These are phyloP conservation scores for Sphyrna mokarran DNA, from an alignment of 2,113 vertebrate genomes.

Conservation along the genomic window DNA sequence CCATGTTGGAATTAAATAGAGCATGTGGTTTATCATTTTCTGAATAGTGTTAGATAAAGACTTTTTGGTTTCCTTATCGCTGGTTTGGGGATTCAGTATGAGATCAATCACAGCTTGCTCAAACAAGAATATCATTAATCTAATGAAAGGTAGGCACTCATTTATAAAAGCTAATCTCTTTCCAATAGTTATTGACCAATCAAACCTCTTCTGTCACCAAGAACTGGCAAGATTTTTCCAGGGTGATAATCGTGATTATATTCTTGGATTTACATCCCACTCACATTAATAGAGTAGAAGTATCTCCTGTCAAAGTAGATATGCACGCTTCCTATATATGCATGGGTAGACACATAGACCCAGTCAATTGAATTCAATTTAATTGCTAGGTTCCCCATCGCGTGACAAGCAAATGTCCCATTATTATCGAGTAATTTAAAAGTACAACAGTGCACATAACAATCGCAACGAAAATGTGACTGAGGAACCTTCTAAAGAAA, in stretches of 20 bases:
- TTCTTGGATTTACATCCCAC: background rate
- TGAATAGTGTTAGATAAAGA: background rate
- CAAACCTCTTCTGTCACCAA: background rate
- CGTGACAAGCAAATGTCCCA: background rate
- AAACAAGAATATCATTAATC: background rate
- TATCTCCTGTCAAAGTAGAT: background rate
- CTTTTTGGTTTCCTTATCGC: background rate
- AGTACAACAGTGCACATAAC: background rate
- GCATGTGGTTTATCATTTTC: background rate
- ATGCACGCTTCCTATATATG: background rate
- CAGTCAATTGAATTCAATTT: conserved; percentile 12
- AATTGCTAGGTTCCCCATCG: background rate
- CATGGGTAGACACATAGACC: background rate
- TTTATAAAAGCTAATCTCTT: background rate
- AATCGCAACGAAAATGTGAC: background rate
- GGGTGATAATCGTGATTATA: background rate
- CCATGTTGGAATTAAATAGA: background rate
- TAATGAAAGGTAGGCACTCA: background rate
- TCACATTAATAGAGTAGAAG: background rate
- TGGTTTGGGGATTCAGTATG: background rate
- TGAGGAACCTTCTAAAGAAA: background rate
- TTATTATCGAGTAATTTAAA: background rate
- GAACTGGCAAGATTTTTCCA: background rate
- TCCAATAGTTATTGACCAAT: background rate
- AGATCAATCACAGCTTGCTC: background rate